Base-by-base conservation (phyloP, 2,888 invertebrate genomes). In the Scrobipalpa atriplicella region DNA sequence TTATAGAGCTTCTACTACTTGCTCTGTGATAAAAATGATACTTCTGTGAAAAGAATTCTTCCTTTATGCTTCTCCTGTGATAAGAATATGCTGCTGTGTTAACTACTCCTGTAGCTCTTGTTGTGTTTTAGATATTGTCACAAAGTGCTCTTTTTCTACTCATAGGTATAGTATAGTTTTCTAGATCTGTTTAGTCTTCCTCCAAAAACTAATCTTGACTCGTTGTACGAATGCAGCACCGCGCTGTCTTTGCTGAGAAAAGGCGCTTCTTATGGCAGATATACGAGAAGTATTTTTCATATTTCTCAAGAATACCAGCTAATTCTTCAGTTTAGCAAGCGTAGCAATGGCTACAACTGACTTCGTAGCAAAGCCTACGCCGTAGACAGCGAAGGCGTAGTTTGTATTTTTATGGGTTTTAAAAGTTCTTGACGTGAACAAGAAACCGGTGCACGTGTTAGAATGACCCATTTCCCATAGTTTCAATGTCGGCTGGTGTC, bases 391-490 rank as follows among this genome's bases (percentile, higher is more conserved):
- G n/a, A n/a, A n/a, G 16, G n/a, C 16, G 29, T 29, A 3, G 16
- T 16, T n/a, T n/a, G 16, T n/a, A 47, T 16, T 47, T 16, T 47
- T 47, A 47, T n/a, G 47, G 1, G n/a, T 47, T 47, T 16, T 56
- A 11, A n/a, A n/a, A n/a, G 13, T 36, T 58, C 13, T 58, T 58
- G 29, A 72, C 70, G 73, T 72, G 71, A 69, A 68, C 65, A 71
- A 71, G 75, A 72, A 72, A 70, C 72, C 77, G 68, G 67, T 70
- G 72, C 75, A 75, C 69, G 77, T 76, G 74, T 75, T 73, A 72
- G 78, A 84, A 75, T 89, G 90, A 85, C 88, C 89, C 75, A 87
- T 80, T 85, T 87, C 71, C 73, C 81, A 87, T 87, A 83, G 85
- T 82, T 84, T 84, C 73, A 72, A 73, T 76, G 78, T 76, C 78